Percentiles rank a stretch among this genome's conserved stretches.
phyloP scores from a whole-genome alignment of 2,113 vertebrate species.

The Cygnus buccinator region DNA sequence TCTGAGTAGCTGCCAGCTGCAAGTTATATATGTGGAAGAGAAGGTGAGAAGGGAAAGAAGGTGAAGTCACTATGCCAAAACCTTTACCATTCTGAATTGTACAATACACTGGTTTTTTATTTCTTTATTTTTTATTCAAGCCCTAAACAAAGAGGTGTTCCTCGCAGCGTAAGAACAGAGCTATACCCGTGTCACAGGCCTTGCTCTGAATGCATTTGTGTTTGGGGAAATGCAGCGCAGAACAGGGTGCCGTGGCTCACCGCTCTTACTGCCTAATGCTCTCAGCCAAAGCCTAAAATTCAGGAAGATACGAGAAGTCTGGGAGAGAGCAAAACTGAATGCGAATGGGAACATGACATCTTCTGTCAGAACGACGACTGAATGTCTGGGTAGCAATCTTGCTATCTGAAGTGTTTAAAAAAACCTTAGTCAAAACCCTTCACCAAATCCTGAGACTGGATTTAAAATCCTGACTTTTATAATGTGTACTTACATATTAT shows the following conservation, averaged over 20 bases:
- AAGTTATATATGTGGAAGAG: not conserved
- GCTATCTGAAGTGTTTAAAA: not conserved
- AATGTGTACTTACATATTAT: not conserved
- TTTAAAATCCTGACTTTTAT: not conserved
- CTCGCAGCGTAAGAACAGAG: not conserved
- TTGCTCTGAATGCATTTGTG: not conserved
- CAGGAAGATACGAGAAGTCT: not conserved
- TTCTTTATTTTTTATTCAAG: not conserved
- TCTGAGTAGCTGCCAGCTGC: not conserved
- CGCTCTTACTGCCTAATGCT: not conserved
- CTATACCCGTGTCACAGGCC: not conserved
- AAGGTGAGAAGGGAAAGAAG: constrained; percentile 6
- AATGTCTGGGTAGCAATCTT: not conserved
- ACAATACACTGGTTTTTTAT: not conserved
- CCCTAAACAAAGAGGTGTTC: not conserved
- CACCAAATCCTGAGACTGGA: not conserved
- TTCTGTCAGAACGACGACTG: not conserved
- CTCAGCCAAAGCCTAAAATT: constrained; percentile 7
- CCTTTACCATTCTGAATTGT: not conserved
- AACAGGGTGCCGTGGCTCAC: not conserved
- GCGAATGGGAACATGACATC: not conserved
- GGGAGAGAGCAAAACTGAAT: constrained; percentile 32
- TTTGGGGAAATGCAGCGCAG: not conserved
- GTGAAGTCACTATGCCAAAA: not conserved
- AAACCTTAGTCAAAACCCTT: not conserved